Percentiles rank a stretch among this genome's conserved stretches.
phyloP scores from a whole-genome alignment of 2,797 vertebrate species.

The Coregonus suidteri region DNA sequence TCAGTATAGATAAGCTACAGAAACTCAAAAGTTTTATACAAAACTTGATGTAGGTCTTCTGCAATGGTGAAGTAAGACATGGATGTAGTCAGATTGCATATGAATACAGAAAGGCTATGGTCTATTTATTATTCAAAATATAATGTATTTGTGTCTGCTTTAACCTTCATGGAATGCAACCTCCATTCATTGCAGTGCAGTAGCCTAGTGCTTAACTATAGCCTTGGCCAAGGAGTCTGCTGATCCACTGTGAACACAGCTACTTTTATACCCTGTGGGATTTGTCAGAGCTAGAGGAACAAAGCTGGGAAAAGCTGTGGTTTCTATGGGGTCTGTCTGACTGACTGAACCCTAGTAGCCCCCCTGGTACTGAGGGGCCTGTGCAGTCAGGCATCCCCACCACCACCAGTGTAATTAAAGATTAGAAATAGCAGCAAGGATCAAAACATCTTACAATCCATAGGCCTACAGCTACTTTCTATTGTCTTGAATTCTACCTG shows the following conservation, averaged over 20 bases:
- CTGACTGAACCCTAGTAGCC: conserved; percentile 51
- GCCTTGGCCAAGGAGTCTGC: conserved; percentile 44
- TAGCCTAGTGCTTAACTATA: not conserved
- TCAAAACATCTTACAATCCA: conserved; percentile 29
- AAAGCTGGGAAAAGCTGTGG: conserved; percentile 52
- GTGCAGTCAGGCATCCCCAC: conserved; percentile 28
- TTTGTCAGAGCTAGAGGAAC: conserved; percentile 55
- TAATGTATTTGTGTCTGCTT: not conserved
- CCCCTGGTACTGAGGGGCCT: conserved; percentile 48
- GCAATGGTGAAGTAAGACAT: not conserved
- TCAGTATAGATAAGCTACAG: not conserved
- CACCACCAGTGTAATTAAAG: not conserved
- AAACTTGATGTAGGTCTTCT: not conserved
- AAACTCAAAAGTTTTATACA: not conserved
- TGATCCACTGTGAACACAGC: conserved; percentile 41
- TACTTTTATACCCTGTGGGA: conserved; percentile 40
- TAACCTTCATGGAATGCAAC: not conserved
- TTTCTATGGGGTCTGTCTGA: conserved; percentile 57
- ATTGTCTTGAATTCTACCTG: not conserved
- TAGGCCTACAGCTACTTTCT: not conserved
- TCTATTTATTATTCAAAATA: not conserved
- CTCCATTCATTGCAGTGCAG: not conserved
- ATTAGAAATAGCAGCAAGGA: conserved; percentile 14
- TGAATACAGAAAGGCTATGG: not conserved
- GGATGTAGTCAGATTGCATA: conserved; percentile 11